Percentiles rank a stretch among this genome's conserved stretches.
Conservation (phyloP, 2,113 vertebrate species). For the Panthera leo region DNA sequence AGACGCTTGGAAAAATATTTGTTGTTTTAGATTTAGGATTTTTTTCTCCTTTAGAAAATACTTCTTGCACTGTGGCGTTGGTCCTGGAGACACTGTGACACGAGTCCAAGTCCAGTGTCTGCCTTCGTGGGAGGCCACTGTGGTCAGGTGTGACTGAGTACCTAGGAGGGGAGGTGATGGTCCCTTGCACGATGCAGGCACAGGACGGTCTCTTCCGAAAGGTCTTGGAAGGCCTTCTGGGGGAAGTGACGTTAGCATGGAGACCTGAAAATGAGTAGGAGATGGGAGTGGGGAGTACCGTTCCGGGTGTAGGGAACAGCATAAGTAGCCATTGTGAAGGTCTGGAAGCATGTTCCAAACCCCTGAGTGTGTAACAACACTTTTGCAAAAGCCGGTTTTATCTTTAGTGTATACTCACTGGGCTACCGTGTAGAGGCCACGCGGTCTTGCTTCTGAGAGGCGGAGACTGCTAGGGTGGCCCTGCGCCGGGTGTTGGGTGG, state of each 20-base stretch:
- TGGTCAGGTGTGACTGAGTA: background rate
- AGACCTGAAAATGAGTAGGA: background rate
- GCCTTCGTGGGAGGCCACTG: background rate
- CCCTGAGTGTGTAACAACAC: background rate
- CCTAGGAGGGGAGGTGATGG: background rate
- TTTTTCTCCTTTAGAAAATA: background rate
- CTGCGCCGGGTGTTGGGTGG: background rate
- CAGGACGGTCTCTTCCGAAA: background rate
- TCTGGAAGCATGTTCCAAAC: background rate
- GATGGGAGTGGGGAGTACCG: background rate
- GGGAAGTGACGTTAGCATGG: background rate
- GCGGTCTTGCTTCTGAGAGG: background rate
- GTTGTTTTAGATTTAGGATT: background rate
- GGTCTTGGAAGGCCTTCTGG: background rate
- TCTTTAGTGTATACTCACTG: background rate
- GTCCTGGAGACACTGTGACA: background rate
- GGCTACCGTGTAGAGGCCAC: background rate
- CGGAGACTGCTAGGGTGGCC: background rate
- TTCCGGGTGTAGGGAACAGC: background rate
- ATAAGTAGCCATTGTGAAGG: background rate
- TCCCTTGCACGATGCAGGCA: background rate
- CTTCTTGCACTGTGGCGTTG: background rate
- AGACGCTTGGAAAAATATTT: background rate
- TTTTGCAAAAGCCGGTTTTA: background rate
- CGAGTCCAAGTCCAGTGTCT: background rate